Evolutionary conservation across 2,888 invertebrate species (phyloP).

Genomic region (Parapristionchus giblindavisi): DNA sequence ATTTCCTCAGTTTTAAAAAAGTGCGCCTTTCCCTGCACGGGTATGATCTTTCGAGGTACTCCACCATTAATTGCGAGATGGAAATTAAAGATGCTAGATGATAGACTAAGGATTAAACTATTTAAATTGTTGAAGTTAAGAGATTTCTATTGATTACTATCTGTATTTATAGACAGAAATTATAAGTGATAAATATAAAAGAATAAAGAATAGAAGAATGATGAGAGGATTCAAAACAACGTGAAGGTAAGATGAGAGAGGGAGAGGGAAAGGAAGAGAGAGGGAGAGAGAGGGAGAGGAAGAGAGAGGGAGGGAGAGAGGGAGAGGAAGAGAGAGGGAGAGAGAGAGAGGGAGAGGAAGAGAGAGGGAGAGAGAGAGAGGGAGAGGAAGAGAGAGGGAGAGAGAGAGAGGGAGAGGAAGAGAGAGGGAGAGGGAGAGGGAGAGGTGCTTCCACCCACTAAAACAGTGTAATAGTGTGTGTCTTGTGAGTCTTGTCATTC

Average conservation of each 20-base stretch:
- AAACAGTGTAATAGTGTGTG: conserved; percentile 16
- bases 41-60: too few relatives aligned
- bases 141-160: too few relatives aligned
- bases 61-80: too few relatives aligned
- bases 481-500: not conserved
- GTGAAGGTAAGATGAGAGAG: conserved; percentile 1
- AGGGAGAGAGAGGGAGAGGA: not conserved
- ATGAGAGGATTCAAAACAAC: too few relatives aligned
- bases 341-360: not conserved
- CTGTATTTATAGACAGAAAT: too few relatives aligned
- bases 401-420: conserved; percentile 8
- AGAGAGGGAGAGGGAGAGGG: conserved; percentile 13
- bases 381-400: conserved; percentile 16
- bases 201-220: too few relatives aligned
- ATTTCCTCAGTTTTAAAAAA: too few relatives aligned
- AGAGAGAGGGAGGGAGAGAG: not conserved
- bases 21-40: too few relatives aligned
- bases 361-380: not conserved
- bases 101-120: too few relatives aligned
- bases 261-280: not conserved
- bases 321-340: not conserved
- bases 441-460: conserved; percentile 13
- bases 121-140: too few relatives aligned
- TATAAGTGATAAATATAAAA: too few relatives aligned
- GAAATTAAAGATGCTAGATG: too few relatives aligned